Conservation (phyloP, 2,113 vertebrate genomes). For the Pelmatolapia mariae region DNA sequence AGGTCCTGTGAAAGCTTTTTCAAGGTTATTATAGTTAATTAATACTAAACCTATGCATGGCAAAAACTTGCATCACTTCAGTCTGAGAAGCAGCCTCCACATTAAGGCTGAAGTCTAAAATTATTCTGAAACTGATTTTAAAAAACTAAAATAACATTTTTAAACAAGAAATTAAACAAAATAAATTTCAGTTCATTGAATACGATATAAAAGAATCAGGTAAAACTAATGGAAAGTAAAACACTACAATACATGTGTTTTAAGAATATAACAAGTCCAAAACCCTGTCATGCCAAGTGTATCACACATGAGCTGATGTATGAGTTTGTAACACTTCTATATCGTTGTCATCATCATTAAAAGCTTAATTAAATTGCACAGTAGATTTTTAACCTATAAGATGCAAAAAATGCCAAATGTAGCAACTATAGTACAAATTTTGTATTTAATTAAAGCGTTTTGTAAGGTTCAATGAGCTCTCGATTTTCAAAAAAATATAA, state of each 20-base stretch:
- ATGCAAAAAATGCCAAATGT: background rate
- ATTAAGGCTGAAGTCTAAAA: background rate
- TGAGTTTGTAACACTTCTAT: background rate
- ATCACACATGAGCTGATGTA: background rate
- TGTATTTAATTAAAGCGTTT: background rate
- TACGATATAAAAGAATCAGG: background rate
- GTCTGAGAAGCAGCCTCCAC: background rate
- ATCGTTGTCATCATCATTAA: background rate
- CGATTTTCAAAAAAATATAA: background rate
- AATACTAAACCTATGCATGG: background rate
- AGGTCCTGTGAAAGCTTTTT: background rate
- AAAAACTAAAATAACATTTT: background rate
- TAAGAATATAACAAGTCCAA: too few species aligned
- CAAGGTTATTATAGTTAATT: background rate
- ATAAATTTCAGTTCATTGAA: background rate
- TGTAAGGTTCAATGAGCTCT: background rate
- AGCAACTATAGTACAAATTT: background rate
- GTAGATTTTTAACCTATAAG: background rate
- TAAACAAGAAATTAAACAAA: background rate
- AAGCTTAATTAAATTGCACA: background rate
- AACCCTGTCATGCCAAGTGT: background rate
- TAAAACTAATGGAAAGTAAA: background rate
- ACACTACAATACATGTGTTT: background rate
- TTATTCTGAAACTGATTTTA: accelerated
- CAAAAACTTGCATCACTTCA: background rate